Percentiles rank a stretch among this genome's conserved stretches.
Conservation (phyloP, 2,888 invertebrate genomes). For the Pheosia tremula region DNA sequence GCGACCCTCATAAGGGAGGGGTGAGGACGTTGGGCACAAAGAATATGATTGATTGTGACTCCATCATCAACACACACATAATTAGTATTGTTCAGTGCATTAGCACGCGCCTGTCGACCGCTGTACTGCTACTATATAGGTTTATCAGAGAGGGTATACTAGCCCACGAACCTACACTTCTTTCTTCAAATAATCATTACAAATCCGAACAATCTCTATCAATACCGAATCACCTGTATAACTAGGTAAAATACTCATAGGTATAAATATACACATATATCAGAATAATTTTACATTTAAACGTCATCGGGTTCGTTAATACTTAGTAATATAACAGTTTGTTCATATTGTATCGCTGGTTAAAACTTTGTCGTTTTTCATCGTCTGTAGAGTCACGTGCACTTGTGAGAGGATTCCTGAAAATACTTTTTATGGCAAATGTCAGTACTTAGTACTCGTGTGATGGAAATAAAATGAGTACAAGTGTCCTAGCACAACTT, state of each 20-base stretch:
- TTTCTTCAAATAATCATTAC: too few relatives aligned
- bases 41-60: slow-evolving; percentile 22
- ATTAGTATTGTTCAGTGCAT: slow-evolving; percentile 6
- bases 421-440: too few relatives aligned
- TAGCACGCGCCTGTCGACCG: slow-evolving; percentile 3
- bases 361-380: slow-evolving; percentile 29
- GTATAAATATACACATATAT: slow-evolving; percentile 18
- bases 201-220: too few relatives aligned
- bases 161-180: too few relatives aligned
- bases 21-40: background rate
- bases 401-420: slow-evolving; percentile 5
- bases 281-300: slow-evolving; percentile 33
- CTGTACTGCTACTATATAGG: background rate
- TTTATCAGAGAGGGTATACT: too few relatives aligned
- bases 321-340: slow-evolving; percentile 30
- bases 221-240: too few relatives aligned
- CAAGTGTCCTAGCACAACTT: too few relatives aligned
- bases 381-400: slow-evolving; percentile 16
- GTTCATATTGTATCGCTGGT: slow-evolving; percentile 25
- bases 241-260: background rate
- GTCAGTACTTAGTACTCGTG: too few relatives aligned
- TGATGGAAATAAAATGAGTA: too few relatives aligned
- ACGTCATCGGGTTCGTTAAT: slow-evolving; percentile 22
- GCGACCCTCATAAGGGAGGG: slow-evolving; percentile 2
- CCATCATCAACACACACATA: slow-evolving; percentile 5